Base-by-base conservation (phyloP, 2,113 vertebrate species). In the Pao palembangensis region DNA sequence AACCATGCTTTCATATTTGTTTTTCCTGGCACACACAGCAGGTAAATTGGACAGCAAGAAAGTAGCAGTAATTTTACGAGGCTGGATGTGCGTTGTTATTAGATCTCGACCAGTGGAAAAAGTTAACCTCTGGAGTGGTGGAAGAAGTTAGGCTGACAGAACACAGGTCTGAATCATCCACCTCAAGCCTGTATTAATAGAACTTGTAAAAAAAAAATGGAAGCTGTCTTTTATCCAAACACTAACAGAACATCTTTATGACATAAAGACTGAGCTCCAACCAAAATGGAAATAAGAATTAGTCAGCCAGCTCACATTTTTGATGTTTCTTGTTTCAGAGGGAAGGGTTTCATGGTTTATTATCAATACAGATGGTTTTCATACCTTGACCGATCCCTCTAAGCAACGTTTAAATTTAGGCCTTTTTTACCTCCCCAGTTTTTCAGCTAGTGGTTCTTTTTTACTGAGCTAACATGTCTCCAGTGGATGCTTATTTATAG, bases 111-210 rank as follows among this genome's bases (percentile, higher is more conserved):
- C 58, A 62, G 69, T 82, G 85, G 82, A 86, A 88, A 85, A 83
- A 71, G 43, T 76, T 84, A 69, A 78, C 71, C 67, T 80, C 69
- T 68, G 49, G 67, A 49, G 71, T 71, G 51, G 71, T 53, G 81
- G 80, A 80, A 82, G 64, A 78, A 71, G 53, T 69, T 67, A 64
- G 61, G 38, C 74, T 86, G 73, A 74, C 69, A 64, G 66, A 81
- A 64, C 63, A 82, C 83, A 78, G 68, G 70, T 84, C 79, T 87
- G 88, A 91, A 84, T 90, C 88, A 89, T 76, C 68, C 69, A 80
- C 77, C 67, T 75, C 75, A 56, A 73, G 68, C 71, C 20, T 58
- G 47, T 87, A 86, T 87, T 85, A 84, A 79, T 84, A 88, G 76
- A 81, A 82, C 82, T 80, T 86, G 78, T 87, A 49, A 84, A 85